Base-by-base conservation (phyloP, 2,888 invertebrate genomes). In the Matsumyia berberina region DNA sequence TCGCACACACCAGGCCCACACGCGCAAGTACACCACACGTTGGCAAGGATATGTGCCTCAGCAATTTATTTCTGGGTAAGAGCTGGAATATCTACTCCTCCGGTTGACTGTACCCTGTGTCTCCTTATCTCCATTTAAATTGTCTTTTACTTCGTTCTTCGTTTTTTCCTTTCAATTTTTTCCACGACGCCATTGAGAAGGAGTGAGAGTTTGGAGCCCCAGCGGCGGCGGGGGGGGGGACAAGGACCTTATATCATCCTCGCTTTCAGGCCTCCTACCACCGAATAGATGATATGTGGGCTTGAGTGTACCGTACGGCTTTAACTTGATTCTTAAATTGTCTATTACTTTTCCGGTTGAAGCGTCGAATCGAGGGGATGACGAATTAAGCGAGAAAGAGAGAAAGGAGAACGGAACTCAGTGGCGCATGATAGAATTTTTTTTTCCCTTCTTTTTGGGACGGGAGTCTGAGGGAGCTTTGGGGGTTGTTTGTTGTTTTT, bases 321-420 rank as follows among this genome's bases (percentile, higher is more conserved):
- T 74, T 80, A 80, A 80, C 74, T 85, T 76, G 70, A 66, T 70
- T 80, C 80, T 67, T 80, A 80, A 80, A 85, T 80, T 85, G 79
- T 85, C 85, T 85, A 76, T 85, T 80, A 80, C 74, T 80, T 85
- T 82, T 85, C 80, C 76, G 80, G 74, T 80, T 76, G 85, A 64
- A 76, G 24, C 57, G 42, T 33, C 31, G 44, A 49, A 46, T 39
- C 39, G 37, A 29, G 72, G 78, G 83, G 72, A 24, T 67, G 73
- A 73, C 78, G 72, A 57, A 78, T 72, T 46, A 67, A 35, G 53
- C 9, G 9, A n/a, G n/a, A 17, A 51, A 58, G 8, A 19, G 44
- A 42, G 19, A 12, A 39, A 44, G 42, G 51, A 29, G 42, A 42
- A 60, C 4, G 24, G 24, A 64, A 46, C 49, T 51, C 67, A 74